Conservation (phyloP, 1,140 invertebrate genomes). For the Drosophila trapezifrons region DNA sequence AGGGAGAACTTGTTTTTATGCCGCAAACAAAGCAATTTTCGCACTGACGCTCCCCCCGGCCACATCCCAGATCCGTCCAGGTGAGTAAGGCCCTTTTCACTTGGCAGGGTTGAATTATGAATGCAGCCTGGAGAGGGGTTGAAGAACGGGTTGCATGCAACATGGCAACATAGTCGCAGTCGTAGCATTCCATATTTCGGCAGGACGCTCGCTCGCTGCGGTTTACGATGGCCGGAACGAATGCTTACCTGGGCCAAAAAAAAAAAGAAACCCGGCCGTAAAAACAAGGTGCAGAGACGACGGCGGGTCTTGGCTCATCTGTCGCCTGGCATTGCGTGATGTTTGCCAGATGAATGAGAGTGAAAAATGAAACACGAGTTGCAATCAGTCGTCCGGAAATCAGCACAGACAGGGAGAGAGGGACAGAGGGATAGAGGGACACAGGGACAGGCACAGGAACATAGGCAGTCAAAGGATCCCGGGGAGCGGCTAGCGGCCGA, state of each 20-base stretch:
- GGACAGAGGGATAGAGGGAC: too few species aligned
- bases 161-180: constrained; percentile 21
- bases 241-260: constrained; percentile 33
- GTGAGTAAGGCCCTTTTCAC: constrained; percentile 17
- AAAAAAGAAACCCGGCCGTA: constrained; percentile 5
- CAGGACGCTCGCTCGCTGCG: constrained; percentile 48
- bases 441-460: constrained; percentile 12
- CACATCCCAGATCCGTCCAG: constrained; percentile 13
- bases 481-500: constrained; percentile 11
- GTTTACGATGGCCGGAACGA: constrained; percentile 46
- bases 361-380: constrained; percentile 77
- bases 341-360: constrained; percentile 77
- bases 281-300: constrained; percentile 16
- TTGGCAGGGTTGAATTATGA: constrained; percentile 48
- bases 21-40: constrained; percentile 81
- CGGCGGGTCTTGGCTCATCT: constrained; percentile 51
- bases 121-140: constrained; percentile 49
- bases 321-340: constrained; percentile 64
- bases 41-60: constrained; percentile 62
- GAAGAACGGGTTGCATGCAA: constrained; percentile 53
- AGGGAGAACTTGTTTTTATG: constrained; percentile 67
- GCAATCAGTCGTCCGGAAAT: constrained; percentile 81
- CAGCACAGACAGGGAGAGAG: constrained; percentile 59
- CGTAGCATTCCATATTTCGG: constrained; percentile 32
- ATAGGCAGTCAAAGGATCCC: constrained; percentile 25